A percentile compares a stretch with the other conserved stretches of the same genome.
Evolutionary conservation across 2,113 vertebrate species (phyloP).

Genomic region (Notarius quadriscutis): DNA sequence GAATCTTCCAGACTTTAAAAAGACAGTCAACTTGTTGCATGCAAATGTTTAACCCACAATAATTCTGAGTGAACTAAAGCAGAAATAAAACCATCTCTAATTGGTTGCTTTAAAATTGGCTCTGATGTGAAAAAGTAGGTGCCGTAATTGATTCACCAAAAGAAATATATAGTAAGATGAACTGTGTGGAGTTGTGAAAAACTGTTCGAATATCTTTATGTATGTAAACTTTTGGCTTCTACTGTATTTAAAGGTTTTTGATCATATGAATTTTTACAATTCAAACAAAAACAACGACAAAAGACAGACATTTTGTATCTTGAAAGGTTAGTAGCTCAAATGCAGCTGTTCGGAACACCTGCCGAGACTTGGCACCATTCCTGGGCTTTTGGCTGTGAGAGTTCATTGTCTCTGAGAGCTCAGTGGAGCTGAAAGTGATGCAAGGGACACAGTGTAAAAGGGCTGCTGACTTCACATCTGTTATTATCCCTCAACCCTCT

Average conservation of each 20-base stretch:
- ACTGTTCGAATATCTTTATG: no score
- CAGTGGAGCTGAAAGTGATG: slow-evolving; percentile 36
- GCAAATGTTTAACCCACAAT: not conserved
- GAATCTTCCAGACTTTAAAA: not conserved
- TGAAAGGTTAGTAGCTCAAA: not conserved
- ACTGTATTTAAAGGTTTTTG: no score
- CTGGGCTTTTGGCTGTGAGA: slow-evolving; percentile 5
- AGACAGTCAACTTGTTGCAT: not conserved
- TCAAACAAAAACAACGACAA: no score
- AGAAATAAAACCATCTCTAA: not conserved
- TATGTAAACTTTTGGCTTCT: no score
- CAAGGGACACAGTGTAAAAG: slow-evolving; percentile 30
- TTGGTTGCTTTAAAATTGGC: not conserved
- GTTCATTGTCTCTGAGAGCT: slow-evolving; percentile 29
- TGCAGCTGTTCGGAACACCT: slow-evolving; percentile 33
- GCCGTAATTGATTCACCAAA: not conserved
- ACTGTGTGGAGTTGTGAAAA: not conserved
- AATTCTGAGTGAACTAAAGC: not conserved
- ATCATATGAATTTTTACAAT: no score
- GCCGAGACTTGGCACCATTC: not conserved
- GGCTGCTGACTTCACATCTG: slow-evolving; percentile 34
- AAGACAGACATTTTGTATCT: no score
- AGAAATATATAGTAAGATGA: not conserved
- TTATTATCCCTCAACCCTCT: not conserved
- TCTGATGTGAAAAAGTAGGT: not conserved